Evolutionary conservation across 2,888 invertebrate genomes (phyloP).

Genomic region (Alviniconcha strummeri): DNA sequence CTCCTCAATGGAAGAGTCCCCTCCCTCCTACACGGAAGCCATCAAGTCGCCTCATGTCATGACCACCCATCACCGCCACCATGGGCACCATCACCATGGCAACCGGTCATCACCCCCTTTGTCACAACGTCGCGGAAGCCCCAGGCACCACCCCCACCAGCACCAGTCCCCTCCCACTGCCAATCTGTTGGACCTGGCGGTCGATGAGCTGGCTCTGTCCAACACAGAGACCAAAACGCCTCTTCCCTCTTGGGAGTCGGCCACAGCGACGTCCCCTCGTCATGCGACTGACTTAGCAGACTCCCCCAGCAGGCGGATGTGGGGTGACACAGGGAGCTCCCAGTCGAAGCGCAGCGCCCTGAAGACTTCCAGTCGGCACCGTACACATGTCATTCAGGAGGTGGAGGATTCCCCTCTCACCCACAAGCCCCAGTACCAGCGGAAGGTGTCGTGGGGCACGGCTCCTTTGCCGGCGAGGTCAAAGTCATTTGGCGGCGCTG

Average conservation of each 20-base stretch:
- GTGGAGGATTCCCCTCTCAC: conserved; percentile 11
- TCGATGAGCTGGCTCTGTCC: conserved; percentile 39
- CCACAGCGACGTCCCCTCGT: not conserved
- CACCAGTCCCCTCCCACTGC: conserved; percentile 37
- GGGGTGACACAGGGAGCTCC: conserved; percentile 23
- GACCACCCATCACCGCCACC: conserved; percentile 31
- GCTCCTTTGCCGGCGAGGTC: conserved; percentile 20
- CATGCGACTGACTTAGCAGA: not conserved
- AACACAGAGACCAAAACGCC: conserved; percentile 47
- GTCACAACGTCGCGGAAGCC: conserved; percentile 25
- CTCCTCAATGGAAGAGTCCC: conserved; percentile 55
- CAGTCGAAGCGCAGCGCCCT: conserved; percentile 37
- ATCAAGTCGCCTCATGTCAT: conserved; percentile 50
- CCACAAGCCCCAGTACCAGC: conserved; percentile 13
- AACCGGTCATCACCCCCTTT: conserved; percentile 25
- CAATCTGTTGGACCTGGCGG: conserved; percentile 33
- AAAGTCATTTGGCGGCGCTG: conserved; percentile 26
- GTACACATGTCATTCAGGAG: conserved; percentile 34
- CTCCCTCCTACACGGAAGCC: conserved; percentile 67
- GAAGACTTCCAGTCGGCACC: conserved; percentile 37
- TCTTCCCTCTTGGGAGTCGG: not conserved
- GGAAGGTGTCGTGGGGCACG: conserved; percentile 29
- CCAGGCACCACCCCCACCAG: conserved; percentile 28
- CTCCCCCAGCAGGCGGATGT: not conserved
- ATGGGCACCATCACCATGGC: conserved; percentile 35